Evolutionary conservation across 2,888 invertebrate genomes (phyloP).

Genomic region (Hirtodrosophila duncani): DNA sequence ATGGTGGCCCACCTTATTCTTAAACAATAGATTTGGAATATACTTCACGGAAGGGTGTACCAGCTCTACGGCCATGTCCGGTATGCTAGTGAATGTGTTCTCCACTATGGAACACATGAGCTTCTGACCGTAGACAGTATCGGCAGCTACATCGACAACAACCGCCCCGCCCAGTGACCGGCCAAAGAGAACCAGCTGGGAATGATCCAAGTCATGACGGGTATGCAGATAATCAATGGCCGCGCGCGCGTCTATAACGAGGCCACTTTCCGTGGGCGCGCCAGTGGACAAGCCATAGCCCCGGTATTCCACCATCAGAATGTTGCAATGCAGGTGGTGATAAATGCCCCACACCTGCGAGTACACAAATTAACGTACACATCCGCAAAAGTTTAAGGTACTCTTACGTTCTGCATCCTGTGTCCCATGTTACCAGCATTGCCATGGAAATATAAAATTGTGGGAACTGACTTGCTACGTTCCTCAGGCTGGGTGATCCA

Average conservation of each 20-base stretch:
- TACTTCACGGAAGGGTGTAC: constrained; percentile 82
- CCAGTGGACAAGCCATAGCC: constrained; percentile 97
- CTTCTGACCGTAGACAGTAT: constrained; percentile 86
- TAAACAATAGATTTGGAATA: constrained; percentile 90
- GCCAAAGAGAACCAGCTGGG: constrained; percentile 93
- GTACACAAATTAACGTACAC: not conserved
- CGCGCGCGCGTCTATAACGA: constrained; percentile 92
- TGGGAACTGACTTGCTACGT: constrained; percentile 85
- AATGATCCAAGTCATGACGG: constrained; percentile 89
- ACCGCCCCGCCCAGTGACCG: constrained; percentile 93
- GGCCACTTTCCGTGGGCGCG: constrained; percentile 89
- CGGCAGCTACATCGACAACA: constrained; percentile 90
- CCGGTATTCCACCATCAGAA: constrained; percentile 95
- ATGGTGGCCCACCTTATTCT: constrained; percentile 87
- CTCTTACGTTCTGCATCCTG: constrained; percentile 86
- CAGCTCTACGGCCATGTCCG: constrained; percentile 92
- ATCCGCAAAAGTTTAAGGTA: not conserved
- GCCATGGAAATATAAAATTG: constrained; percentile 94
- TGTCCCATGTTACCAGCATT: constrained; percentile 99
- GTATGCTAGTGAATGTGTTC: constrained; percentile 97
- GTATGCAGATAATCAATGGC: constrained; percentile 90
- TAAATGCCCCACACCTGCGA: constrained; percentile 85
- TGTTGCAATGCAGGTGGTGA: constrained; percentile 89
- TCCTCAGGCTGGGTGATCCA: constrained; percentile 87
- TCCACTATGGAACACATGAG: constrained; percentile 93